Evolutionary conservation across 2,888 invertebrate species (phyloP), one percentile per base, ranked within the genome.

Genomic region (Ethmia dodecea): DNA sequence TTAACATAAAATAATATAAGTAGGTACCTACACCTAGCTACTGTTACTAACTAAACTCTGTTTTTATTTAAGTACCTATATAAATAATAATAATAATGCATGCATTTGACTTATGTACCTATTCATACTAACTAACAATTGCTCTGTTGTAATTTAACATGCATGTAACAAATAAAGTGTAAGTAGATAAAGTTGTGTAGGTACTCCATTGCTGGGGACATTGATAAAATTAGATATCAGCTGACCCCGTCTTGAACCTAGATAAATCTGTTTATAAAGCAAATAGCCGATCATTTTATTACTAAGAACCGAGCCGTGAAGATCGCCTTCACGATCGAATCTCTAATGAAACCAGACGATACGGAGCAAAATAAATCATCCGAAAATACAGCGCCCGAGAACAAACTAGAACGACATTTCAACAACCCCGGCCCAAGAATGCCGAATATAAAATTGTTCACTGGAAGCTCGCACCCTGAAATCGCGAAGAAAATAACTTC

Each of bases 361-460:
- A 8, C 8, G 5, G 18, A 18, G 8, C 5, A 18, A 8, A 18
- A 8, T 18, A 8, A 5, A 5, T 15, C 11, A 1, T 15, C 14
- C 2, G 29, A 33, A 14, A 30, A 30, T 1, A 26, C 15, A 8
- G 12, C 18, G 3, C 55, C 71, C 31, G 61, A 65, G 47, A 54
- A 60, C 38, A 57, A 45, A 33, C 45, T 55, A 45, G 49, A 52
- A 40, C 52, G 35, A 36, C 52, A 51, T 31, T 61, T 70, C 37
- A 57, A 52, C 11, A 61, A 69, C 37, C 71, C 69, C 35, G 62
- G 68, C 42, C 60, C 71, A 35, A 86, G 89, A 88, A 99, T 99
- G 99, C 99, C 99, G 61, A 99, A 99, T 86, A 99, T 99, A 63
- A 99, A 99, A 90, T 95, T 99, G 54, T 99, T 99, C 86, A 95